Base-by-base conservation (phyloP, 2,113 vertebrate genomes). In the Tichodroma muraria region DNA sequence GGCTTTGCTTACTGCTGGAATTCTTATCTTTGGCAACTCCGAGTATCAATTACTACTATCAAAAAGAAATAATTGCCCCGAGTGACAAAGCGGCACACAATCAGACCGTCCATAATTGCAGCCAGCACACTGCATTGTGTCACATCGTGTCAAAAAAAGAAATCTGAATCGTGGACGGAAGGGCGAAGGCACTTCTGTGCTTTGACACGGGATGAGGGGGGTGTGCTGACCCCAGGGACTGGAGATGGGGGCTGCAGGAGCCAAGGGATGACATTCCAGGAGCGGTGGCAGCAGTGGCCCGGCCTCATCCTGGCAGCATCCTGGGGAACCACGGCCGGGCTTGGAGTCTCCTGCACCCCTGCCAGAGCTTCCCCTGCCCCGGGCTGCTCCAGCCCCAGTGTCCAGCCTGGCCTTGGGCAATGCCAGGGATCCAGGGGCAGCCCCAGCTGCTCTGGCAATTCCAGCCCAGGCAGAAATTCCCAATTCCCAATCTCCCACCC, bases 21-120 rank as follows among this genome's bases (percentile, higher is more conserved):
- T 73, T 60, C 76, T 93, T 87, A 77, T 80, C 93, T 72, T 72
- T 85, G 80, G 91, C 84, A 84, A 52, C 65, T 76, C 53, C 33
- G 75, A 65, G 85, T 86, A 92, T 86, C 94, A 95, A 92, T 94
- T 93, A 47, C 89, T 88, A 47, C 50, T 54, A 47, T 82, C 91
- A 82, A 33, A 77, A 77, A 66, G 82, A 73, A 94, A 70, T 83
- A 93, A 95, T 91, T 92, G 93, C 79, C 77, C 40, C 56, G 77
- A 92, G 60, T 78, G 91, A 91, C 93, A 85, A 84, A 40, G 40
- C 73, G 49, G 73, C 91, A 64, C 80, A 68, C 61, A 81, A 35
- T 86, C 61, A 37, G 37, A 75, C 84, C 27, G 80, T 18, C 71
- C 35, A 5, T 75, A 89, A 95, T 90, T 92, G 73, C 73, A 71